A percentile compares a stretch with the other conserved stretches of the same genome.
Evolutionary conservation across 2,797 vertebrate species (phyloP).

Genomic region (Platyrinchus mystaceus): DNA sequence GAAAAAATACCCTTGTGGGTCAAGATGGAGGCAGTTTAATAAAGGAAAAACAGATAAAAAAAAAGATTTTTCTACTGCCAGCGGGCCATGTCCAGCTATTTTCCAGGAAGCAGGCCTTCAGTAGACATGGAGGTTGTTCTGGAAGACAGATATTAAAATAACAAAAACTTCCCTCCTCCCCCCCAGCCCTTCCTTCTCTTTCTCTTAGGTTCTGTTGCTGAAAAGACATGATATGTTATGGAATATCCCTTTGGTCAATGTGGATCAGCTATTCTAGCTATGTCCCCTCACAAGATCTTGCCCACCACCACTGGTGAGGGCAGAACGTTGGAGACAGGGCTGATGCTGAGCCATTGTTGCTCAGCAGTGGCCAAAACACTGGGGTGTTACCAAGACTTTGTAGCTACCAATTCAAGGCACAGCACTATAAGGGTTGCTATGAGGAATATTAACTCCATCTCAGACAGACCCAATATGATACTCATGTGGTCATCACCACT

Average conservation of each 20-base stretch:
- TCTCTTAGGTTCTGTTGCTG: not conserved
- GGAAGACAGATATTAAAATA: not conserved
- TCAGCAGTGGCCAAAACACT: not conserved
- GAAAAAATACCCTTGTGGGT: not conserved
- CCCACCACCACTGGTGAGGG: not conserved
- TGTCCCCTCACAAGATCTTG: not conserved
- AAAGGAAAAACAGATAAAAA: not conserved
- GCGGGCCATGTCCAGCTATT: not conserved
- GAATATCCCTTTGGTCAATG: not conserved
- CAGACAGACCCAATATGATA: not conserved
- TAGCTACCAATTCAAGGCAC: not conserved
- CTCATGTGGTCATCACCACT: not conserved
- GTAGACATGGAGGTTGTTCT: rapidly evolving
- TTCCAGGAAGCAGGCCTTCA: not conserved
- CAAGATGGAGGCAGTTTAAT: not conserved
- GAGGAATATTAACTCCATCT: not conserved
- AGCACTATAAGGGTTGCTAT: not conserved
- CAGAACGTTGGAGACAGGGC: not conserved
- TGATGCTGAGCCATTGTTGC: not conserved
- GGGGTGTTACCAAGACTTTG: not conserved
- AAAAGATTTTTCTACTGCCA: not conserved
- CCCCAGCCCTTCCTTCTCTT: rapidly evolving
- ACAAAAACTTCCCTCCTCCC: not conserved
- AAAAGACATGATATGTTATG: not conserved
- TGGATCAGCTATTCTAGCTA: not conserved